Evolutionary conservation across 2,797 vertebrate species (phyloP), one percentile per base, ranked within the genome.

Genomic region (Phalanger gymnotis): DNA sequence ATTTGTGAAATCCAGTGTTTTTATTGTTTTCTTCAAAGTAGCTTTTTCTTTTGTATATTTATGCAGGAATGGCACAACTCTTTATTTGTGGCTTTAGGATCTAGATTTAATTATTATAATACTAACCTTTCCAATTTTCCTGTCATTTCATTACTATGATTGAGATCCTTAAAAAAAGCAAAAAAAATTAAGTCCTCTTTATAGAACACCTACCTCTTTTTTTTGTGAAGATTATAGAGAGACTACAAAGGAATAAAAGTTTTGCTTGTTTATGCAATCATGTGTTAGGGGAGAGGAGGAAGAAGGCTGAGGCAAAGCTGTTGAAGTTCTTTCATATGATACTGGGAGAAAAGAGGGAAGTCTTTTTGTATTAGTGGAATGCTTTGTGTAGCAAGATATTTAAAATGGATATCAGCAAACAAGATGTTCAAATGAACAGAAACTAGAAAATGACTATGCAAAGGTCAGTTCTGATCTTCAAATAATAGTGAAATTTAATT

Each of bases 161-260:
- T 96, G 97, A 98, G 96, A 94, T 96, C 95, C 95, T 98, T 11
- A 96, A 97, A 96, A 94, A 97, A 97, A 81, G 1, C 7, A 81
- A 81, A 81, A 40, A 27, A 96, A 97, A 98, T 97, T 96, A 97
- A 96, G 93, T 97, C 52, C 94, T 95, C 98, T 51, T 87, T 51
- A 87, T 47, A 27, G 40, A 47, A 51, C 27, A 22, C 25, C 10
- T 0, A 10, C 25, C 40, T 30, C 7, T 40, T 97, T n/a, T 97
- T 97, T 98, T 98, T 98, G 98, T 98, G 97, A 98, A 98, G 96
- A 98, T 98, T 95, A 98, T 97, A 98, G 98, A 97, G 92, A 40
- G 61, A 98, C 91, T 96, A 96, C 96, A 97, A 98, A 87, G 9
- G 22, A 87, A 87, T 87, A 27, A 87, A 87, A 87, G 73, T 87